Evolutionary conservation across 2,113 vertebrate species (phyloP).

Genomic region (Cottus gobio): DNA sequence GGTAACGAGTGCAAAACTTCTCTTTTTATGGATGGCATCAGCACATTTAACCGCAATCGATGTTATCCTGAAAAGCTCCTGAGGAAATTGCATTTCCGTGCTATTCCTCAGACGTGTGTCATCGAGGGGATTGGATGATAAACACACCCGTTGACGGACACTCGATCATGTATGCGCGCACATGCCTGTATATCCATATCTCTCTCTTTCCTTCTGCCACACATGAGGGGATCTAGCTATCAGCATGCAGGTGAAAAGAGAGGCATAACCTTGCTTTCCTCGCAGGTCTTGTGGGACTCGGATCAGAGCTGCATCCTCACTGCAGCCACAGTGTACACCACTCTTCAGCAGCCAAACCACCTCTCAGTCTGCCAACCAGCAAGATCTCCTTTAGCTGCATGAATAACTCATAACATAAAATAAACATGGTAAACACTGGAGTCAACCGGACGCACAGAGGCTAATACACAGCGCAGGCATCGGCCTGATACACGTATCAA

Average conservation of each 20-base stretch:
- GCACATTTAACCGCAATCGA: slow-evolving; percentile 62
- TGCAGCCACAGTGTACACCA: neutral
- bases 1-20: slow-evolving; percentile 26
- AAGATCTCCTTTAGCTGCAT: slow-evolving; percentile 50
- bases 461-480: neutral
- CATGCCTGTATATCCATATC: neutral
- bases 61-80: slow-evolving; percentile 20
- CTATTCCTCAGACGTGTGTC: slow-evolving; percentile 30
- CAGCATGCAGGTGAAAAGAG: slow-evolving; percentile 3
- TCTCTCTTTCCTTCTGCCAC: neutral
- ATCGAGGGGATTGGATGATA: slow-evolving; percentile 1
- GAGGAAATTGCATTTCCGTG: slow-evolving; percentile 15
- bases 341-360: slow-evolving; percentile 8
- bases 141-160: slow-evolving; percentile 28
- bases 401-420: slow-evolving; percentile 74
- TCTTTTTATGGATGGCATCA: slow-evolving; percentile 44
- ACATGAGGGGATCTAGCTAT: neutral
- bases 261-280: neutral
- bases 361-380: slow-evolving; percentile 41
- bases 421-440: slow-evolving; percentile 59
- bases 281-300: slow-evolving; percentile 4
- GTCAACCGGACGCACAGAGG: slow-evolving; percentile 27
- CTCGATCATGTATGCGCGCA: neutral
- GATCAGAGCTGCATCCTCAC: slow-evolving; percentile 21
- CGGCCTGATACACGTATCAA: neutral